phyloP scores from a whole-genome alignment of 2,113 vertebrate species.

The Galemys pyrenaicus region DNA sequence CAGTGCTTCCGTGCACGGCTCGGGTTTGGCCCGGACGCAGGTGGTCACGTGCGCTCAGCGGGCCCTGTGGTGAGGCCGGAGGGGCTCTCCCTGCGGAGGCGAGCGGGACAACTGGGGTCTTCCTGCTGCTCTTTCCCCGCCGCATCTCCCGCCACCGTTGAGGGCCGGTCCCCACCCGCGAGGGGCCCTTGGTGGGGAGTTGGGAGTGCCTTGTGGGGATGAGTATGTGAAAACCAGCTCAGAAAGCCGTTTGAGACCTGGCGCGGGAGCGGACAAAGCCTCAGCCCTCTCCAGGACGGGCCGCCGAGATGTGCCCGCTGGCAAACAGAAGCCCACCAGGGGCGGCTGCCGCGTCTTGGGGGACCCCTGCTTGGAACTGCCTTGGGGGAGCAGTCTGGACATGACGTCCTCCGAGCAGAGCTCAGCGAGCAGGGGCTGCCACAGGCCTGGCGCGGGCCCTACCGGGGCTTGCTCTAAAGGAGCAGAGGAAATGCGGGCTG shows the following conservation, averaged over 20 bases:
- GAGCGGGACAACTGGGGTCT: accelerated
- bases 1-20: no score
- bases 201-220: no score
- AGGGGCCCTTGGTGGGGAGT: not conserved
- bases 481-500: not conserved
- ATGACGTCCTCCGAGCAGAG: no score
- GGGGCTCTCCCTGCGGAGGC: no score
- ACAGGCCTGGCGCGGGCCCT: no score
- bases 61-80: no score
- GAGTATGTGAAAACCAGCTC: not conserved
- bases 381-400: no score
- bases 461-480: not conserved
- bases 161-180: accelerated
- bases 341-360: not conserved
- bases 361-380: not conserved
- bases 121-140: not conserved
- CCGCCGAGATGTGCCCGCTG: no score
- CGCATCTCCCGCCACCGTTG: accelerated
- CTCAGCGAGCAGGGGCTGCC: no score
- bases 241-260: not conserved
- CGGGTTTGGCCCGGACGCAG: no score
- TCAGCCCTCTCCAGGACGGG: not conserved
- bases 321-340: not conserved
- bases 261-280: not conserved
- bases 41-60: no score